A percentile compares a stretch with the other conserved stretches of the same genome.
phyloP scores from a whole-genome alignment of 2,888 invertebrate genomes.

The Scaeva pyrastri region DNA sequence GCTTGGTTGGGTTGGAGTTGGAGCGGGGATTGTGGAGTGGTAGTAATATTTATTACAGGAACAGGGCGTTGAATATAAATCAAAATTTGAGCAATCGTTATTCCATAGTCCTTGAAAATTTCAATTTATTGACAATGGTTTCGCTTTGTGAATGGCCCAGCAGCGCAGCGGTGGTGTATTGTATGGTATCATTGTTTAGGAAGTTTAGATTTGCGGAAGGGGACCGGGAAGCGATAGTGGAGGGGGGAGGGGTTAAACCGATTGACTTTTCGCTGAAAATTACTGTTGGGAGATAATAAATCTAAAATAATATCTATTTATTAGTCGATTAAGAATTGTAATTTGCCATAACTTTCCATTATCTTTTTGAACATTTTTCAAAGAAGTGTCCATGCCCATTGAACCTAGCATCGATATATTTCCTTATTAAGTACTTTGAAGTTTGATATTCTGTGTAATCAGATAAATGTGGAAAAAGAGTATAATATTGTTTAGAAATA shows the following conservation, averaged over 20 bases:
- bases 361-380: constrained; percentile 23
- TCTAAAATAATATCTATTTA: constrained; percentile 56
- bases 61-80: constrained; percentile 45
- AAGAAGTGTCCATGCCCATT: constrained; percentile 1
- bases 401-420: constrained; percentile 5
- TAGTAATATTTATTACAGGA: constrained; percentile 36
- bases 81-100: constrained; percentile 56
- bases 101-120: constrained; percentile 45
- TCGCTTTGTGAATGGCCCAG: constrained; percentile 11
- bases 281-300: constrained; percentile 40
- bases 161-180: neutral
- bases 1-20: neutral
- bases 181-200: constrained; percentile 4
- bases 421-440: neutral
- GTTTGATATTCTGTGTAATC: neutral
- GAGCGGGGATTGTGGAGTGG: too few species aligned
- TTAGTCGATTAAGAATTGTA: constrained; percentile 46
- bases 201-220: neutral
- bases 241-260: constrained; percentile 26
- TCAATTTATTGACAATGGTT: constrained; percentile 44
- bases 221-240: neutral
- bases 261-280: constrained; percentile 43
- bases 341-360: constrained; percentile 31
- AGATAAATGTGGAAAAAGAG: neutral
- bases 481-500: neutral